phyloP scores from a whole-genome alignment of 1,140 invertebrate species.

The Cepaea nemoralis region DNA sequence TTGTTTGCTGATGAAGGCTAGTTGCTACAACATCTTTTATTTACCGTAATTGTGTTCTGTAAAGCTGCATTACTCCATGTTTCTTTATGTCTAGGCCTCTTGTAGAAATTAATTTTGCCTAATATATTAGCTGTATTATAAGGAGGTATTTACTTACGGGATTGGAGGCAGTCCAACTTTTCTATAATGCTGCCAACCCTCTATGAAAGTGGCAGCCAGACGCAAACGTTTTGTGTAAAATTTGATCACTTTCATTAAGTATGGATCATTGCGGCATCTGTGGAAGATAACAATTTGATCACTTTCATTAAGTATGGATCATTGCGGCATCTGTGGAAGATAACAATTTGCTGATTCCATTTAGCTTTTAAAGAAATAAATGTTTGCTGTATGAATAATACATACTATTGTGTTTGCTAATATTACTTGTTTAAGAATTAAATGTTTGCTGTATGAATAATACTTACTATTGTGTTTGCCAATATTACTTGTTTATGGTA shows the following conservation, averaged over 20 bases:
- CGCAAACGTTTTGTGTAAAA: conserved; percentile 63
- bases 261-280: conserved; percentile 69
- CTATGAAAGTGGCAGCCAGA: conserved; percentile 62
- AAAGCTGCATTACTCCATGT: too few species aligned
- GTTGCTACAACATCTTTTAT: too few species aligned
- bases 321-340: conserved; percentile 62
- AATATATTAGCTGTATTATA: not conserved
- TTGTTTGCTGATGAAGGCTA: too few species aligned
- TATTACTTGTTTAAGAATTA: not conserved
- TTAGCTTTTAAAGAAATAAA: not conserved
- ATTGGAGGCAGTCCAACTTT: conserved; percentile 70
- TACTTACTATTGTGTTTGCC: too few species aligned
- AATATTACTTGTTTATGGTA: too few species aligned
- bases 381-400: too few species aligned
- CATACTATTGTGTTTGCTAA: too few species aligned
- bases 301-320: conserved; percentile 70
- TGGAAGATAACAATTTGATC: conserved; percentile 48
- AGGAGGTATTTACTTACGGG: conserved; percentile 57
- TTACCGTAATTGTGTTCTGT: too few species aligned
- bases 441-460: not conserved
- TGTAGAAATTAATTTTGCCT: not conserved
- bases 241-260: conserved; percentile 67
- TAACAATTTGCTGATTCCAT: not conserved
- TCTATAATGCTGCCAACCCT: conserved; percentile 70
- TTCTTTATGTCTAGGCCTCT: not conserved